Conservation (phyloP, 2,888 invertebrate genomes). For the Ichneumoninae sp. region DNA sequence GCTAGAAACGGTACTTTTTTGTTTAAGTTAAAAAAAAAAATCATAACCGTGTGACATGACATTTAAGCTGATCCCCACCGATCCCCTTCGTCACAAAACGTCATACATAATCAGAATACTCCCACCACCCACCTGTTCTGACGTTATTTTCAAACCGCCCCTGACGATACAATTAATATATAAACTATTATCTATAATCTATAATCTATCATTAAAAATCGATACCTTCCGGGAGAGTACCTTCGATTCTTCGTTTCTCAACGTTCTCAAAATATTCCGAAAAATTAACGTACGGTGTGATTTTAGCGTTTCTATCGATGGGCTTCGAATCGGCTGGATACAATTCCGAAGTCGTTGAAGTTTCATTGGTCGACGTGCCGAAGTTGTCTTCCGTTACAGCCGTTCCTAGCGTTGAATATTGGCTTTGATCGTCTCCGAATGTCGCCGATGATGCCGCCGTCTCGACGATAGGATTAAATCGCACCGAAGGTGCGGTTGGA, state of each 20-base stretch:
- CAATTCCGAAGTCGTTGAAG: constrained; percentile 81
- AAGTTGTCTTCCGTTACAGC: constrained; percentile 75
- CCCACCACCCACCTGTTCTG: too few species aligned
- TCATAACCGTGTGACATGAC: too few species aligned
- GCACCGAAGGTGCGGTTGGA: constrained; percentile 86
- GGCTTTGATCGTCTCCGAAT: constrained; percentile 70
- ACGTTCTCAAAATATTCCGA: constrained; percentile 91
- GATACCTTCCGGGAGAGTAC: constrained; percentile 88
- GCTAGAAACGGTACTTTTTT: too few species aligned
- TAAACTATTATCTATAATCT: background rate
- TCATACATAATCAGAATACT: too few species aligned
- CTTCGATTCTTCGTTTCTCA: constrained; percentile 88
- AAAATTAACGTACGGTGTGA: constrained; percentile 94
- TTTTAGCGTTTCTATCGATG: constrained; percentile 89
- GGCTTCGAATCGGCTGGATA: constrained; percentile 82
- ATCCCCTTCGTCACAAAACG: too few species aligned
- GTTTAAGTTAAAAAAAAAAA: too few species aligned
- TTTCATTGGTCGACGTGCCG: constrained; percentile 82
- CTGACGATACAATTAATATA: background rate
- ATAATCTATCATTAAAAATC: constrained; percentile 79
- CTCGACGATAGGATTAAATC: constrained; percentile 88
- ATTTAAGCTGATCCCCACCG: too few species aligned
- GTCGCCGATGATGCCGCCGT: constrained; percentile 80
- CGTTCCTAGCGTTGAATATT: constrained; percentile 69
- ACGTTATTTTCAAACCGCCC: too few species aligned